These are phyloP conservation scores for Ennomos erosarius DNA, from an alignment of 2,888 invertebrate species.

Conservation along the genomic window DNA sequence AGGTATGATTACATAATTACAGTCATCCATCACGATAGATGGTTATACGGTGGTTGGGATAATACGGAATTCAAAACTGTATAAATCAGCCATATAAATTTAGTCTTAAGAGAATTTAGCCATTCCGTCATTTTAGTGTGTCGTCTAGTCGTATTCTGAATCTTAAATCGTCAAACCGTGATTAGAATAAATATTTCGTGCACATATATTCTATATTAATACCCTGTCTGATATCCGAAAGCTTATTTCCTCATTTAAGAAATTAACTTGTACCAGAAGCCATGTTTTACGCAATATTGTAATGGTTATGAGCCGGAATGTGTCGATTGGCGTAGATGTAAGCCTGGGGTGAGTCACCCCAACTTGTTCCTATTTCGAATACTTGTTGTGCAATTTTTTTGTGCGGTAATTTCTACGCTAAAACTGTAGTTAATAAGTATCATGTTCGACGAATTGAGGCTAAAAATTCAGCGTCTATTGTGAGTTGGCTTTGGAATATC, in stretches of 20 bases:
- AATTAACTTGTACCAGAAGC: slow-evolving; percentile 20
- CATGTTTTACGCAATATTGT: slow-evolving; percentile 20
- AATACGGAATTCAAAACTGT: no score
- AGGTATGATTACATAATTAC: no score
- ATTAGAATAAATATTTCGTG: slow-evolving; percentile 3
- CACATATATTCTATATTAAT: slow-evolving; percentile 1
- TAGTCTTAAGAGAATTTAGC: no score
- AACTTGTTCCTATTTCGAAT: not conserved
- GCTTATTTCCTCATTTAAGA: slow-evolving; percentile 11
- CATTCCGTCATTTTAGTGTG: no score
- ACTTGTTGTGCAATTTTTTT: no score
- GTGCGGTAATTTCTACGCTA: not conserved
- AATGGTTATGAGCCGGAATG: slow-evolving; percentile 9
- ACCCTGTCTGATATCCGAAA: slow-evolving; percentile 10
- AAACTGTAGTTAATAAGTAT: not conserved
- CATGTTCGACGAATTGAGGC: slow-evolving; percentile 2
- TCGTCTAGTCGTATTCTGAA: no score
- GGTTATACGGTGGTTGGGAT: no score
- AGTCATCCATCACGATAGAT: no score
- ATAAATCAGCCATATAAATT: no score
- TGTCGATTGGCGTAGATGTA: not conserved
- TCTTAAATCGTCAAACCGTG: not conserved
- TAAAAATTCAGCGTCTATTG: not conserved
- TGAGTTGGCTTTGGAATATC: no score
- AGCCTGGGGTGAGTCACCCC: slow-evolving; percentile 3